Base-by-base conservation (phyloP, 2,797 vertebrate species). In the Alauda arvensis region DNA sequence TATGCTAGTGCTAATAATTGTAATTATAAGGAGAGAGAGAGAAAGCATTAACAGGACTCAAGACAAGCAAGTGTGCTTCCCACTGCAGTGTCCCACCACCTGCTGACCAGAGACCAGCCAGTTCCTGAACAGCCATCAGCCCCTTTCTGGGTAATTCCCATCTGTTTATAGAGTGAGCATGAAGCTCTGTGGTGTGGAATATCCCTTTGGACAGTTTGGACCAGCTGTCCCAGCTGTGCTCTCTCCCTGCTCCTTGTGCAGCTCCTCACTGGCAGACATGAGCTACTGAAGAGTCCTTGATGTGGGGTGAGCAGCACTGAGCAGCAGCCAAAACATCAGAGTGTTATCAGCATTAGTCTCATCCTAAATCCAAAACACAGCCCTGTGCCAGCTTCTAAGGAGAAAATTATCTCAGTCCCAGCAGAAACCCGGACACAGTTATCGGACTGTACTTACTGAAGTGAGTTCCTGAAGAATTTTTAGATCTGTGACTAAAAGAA, bases 301-400 rank as follows among this genome's bases (percentile, higher is more conserved):
- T 0, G 1, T 1, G 3, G n/a, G 25, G 18, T 51, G 45, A 69
- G 57, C 56, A 34, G 43, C 26, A 7, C 63, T 57, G 69, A 62
- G 51, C 63, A 56, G 15, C 70, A 75, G 56, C 63, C 70, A 76
- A 62, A 87, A 63, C 33, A 69, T 45, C 39, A 12, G 40, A 7
- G 14, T 33, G 17, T 33, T 21, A 48, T 29, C 62, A 63, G 10
- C 18, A 12, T 34, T 23, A 19, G 57, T 69, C 51, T 45, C 29
- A 51, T 28, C 16, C 43, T 10, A 4, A 63, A 63, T 69, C 10
- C 85, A 62, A 69, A 69, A 51, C 33, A 81, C 29, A 40, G 57
- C 0, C 0, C 43, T 33, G 3, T 51, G 39, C 77, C 63, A 51
- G 33, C 45, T 69, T 12, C 70, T 57, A 19, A 51, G 45, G 18